A percentile compares a stretch with the other conserved stretches of the same genome.
These are phyloP conservation scores for Parnassius smintheus DNA, from an alignment of 2,888 invertebrate genomes.

Conservation along the genomic window DNA sequence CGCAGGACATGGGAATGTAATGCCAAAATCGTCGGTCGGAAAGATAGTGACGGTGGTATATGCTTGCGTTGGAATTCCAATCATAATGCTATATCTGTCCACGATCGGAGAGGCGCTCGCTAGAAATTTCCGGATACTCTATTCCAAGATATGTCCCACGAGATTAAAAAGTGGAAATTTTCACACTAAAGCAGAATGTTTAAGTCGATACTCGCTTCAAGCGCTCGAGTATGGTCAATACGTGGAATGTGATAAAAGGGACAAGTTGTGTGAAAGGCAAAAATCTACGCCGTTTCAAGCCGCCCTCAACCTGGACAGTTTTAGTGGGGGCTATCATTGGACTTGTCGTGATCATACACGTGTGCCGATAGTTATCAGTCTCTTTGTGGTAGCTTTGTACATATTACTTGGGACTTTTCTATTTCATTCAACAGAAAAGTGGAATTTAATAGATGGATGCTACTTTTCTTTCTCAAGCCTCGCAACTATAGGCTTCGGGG, in stretches of 20 bases:
- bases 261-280: conserved; percentile 41
- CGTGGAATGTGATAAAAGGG: conserved; percentile 45
- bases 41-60: conserved; percentile 91
- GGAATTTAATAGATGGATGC: conserved; percentile 93
- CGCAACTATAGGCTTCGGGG: conserved; percentile 40
- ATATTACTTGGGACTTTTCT: conserved; percentile 93
- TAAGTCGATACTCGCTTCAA: conserved; percentile 40
- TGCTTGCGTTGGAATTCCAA: conserved; percentile 92
- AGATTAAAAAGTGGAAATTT: conserved; percentile 44
- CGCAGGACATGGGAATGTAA: conserved; percentile 92
- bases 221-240: conserved; percentile 40
- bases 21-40: conserved; percentile 90
- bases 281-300: conserved; percentile 69
- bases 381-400: conserved; percentile 92
- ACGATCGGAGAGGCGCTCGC: conserved; percentile 93
- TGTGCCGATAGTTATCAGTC: conserved; percentile 93
- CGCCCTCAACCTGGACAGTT: conserved; percentile 64
- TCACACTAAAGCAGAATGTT: conserved; percentile 51
- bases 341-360: conserved; percentile 83
- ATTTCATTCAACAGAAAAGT: conserved; percentile 94
- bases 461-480: conserved; percentile 90
- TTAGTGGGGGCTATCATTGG: conserved; percentile 62
- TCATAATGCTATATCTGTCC: conserved; percentile 93
- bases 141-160: conserved; percentile 77
- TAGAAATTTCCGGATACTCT: conserved; percentile 87